Conservation (phyloP, 2,888 invertebrate species). For the Heliconius erato region DNA sequence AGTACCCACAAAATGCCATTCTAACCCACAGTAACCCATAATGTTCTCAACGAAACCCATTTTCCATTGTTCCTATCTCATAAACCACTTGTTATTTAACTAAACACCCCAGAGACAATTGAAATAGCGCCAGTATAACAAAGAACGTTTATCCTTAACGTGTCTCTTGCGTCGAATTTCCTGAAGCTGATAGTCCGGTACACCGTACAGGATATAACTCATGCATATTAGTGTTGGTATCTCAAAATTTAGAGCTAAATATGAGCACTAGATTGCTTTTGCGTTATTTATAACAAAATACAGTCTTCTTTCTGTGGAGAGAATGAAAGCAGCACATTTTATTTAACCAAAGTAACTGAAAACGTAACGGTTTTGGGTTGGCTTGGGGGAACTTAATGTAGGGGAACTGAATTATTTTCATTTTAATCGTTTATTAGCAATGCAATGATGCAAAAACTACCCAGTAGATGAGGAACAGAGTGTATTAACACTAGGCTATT, state of each 20-base stretch:
- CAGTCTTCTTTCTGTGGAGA: no score
- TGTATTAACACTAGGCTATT: no score
- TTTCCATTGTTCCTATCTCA: conserved; percentile 32
- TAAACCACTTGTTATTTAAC: conserved; percentile 39
- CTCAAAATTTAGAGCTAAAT: background rate
- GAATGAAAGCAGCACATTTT: no score
- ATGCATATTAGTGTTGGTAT: conserved; percentile 7
- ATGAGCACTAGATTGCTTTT: background rate
- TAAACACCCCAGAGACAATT: conserved; percentile 46
- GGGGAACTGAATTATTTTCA: no score
- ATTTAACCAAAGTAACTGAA: no score
- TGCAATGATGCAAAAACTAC: no score
- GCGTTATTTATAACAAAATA: no score
- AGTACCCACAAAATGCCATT: background rate
- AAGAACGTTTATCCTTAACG: conserved; percentile 57
- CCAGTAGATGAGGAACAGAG: no score
- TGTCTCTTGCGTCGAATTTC: conserved; percentile 64
- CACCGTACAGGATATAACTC: conserved; percentile 2
- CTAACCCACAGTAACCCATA: conserved; percentile 18
- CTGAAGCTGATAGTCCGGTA: conserved; percentile 38
- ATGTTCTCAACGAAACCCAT: conserved; percentile 26
- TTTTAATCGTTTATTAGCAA: no score
- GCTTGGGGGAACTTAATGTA: no score
- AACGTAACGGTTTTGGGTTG: no score
- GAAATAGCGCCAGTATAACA: conserved; percentile 48